Evolutionary conservation across 2,797 vertebrate genomes (phyloP), one percentile per base, ranked within the genome.

Genomic region (Crossoptilon crossoptilon): DNA sequence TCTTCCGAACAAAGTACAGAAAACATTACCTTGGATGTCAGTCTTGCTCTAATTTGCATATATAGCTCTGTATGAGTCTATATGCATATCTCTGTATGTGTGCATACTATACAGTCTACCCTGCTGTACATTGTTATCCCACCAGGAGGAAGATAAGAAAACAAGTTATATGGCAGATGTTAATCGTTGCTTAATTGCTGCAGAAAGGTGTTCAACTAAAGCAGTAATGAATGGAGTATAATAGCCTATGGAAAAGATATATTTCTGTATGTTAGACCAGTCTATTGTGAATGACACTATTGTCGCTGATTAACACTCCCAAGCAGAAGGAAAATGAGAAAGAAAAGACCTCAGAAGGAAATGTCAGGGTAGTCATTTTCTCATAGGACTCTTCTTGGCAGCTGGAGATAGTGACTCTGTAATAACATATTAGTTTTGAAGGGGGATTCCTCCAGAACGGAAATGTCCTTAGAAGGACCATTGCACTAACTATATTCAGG

Each of bases 341-440:
- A 92, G 92, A 66, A 70, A 68, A 93, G 89, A 91, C 82, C 96
- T 95, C 95, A 79, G 73, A 79, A 67, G 70, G 84, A 92, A 91
- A 96, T 95, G 95, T 95, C 94, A 97, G 81, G 29, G 31, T 23
- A 93, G 53, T 86, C 2, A 72, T 90, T 96, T 95, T 96, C 93
- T 96, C 96, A 96, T 66, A 87, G 87, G 87, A 79, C 69, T 91
- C 60, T 77, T 91, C 72, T 88, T 96, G 95, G 90, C 95, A 96
- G 91, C 94, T 79, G 77, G 51, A 67, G 84, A 37, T 12, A 19
- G 87, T 55, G 91, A 74, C 68, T 87, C 14, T 88, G 33, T 84
- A 93, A 90, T 67, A 88, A 76, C 68, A 92, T n/a, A 27, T n/a
- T 71, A 83, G 63, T 91, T 93, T 62, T 66, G 92, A 64, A 94